Conservation (phyloP, 2,888 invertebrate genomes). For the Polietes domitor region DNA sequence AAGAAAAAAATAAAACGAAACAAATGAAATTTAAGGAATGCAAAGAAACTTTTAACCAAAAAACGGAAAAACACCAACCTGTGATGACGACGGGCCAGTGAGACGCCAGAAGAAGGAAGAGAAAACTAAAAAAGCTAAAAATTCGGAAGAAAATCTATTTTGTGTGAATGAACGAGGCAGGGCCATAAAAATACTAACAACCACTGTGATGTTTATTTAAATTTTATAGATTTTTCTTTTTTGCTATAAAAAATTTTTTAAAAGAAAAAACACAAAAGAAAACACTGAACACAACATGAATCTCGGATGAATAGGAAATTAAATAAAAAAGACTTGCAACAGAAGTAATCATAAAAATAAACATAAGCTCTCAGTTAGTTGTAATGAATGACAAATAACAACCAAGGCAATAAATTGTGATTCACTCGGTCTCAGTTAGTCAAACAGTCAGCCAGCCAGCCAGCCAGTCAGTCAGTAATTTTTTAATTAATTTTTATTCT, state of each 20-base stretch:
- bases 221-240: background rate
- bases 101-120: conserved; percentile 7
- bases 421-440: background rate
- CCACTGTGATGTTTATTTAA: conserved; percentile 48
- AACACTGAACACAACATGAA: background rate
- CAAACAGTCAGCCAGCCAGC: background rate
- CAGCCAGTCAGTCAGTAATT: too few relatives aligned
- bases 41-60: conserved; percentile 31
- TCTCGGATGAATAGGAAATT: background rate
- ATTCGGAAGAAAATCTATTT: conserved; percentile 49
- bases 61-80: conserved; percentile 7
- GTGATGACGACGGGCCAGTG: background rate
- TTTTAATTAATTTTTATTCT: background rate
- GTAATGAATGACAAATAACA: background rate
- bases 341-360: too few relatives aligned
- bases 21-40: conserved; percentile 42
- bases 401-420: conserved; percentile 5
- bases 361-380: too few relatives aligned
- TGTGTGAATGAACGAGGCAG: conserved; percentile 38
- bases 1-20: conserved; percentile 18
- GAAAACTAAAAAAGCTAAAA: conserved; percentile 43
- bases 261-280: conserved; percentile 7
- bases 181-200: background rate
- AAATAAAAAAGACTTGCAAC: background rate
- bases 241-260: background rate